A percentile compares a stretch with the other conserved stretches of the same genome.
phyloP scores from a whole-genome alignment of 2,888 invertebrate genomes.

The Bugulina stolonifera region DNA sequence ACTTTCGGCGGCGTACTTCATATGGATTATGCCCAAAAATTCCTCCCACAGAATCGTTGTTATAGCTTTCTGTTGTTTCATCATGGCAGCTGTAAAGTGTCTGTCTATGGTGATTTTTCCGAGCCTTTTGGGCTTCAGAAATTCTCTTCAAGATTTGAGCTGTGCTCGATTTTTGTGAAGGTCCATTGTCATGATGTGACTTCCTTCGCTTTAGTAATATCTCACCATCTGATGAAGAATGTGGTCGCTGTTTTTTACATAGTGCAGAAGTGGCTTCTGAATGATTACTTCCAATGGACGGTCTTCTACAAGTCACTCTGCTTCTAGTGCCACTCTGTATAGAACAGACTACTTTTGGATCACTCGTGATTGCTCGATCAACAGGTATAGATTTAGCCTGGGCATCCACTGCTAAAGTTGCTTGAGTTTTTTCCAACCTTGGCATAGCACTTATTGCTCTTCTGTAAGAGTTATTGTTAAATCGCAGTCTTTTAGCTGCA shows the following conservation, averaged over 20 bases:
- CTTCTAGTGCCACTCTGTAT: background rate
- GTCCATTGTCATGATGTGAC: background rate
- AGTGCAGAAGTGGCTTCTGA: background rate
- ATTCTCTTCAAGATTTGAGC: conserved; percentile 16
- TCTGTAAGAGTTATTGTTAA: conserved; percentile 27
- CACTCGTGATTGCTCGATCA: background rate
- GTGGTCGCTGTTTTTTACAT: background rate
- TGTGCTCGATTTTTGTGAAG: background rate
- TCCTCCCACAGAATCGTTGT: background rate
- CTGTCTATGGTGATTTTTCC: background rate
- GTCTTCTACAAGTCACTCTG: background rate
- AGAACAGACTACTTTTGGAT: background rate
- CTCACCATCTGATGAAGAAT: background rate
- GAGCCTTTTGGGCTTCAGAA: conserved; percentile 4
- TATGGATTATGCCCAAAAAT: conserved; percentile 4
- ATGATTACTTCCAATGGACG: background rate
- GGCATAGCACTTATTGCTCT: conserved; percentile 14
- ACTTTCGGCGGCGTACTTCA: background rate
- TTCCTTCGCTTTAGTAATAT: background rate
- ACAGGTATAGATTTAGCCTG: no score
- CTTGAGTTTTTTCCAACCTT: background rate
- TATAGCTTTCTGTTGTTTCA: background rate
- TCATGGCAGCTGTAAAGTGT: conserved; percentile 24
- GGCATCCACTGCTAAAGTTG: background rate
- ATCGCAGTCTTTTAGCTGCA: conserved; percentile 37